These are phyloP conservation scores for Saturnia japonica DNA, from an alignment of 2,888 invertebrate species.

Conservation along the genomic window DNA sequence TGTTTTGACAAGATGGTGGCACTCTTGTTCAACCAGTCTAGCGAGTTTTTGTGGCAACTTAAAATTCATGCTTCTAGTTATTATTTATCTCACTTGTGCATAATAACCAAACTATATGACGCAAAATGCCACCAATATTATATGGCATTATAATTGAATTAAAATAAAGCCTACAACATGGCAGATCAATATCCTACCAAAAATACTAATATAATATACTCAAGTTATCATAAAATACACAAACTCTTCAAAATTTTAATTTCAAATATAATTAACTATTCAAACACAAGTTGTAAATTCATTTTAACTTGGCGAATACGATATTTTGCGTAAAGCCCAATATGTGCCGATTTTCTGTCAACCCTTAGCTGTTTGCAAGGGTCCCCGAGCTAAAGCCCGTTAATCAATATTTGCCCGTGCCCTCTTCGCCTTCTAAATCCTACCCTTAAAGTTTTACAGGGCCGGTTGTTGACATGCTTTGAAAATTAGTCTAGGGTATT, in stretches of 20 bases:
- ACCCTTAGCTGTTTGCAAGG: constrained; percentile 50
- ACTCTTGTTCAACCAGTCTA: too few species aligned
- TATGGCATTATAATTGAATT: too few species aligned
- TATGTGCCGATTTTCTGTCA: constrained; percentile 32
- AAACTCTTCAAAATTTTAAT: background rate
- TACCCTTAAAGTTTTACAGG: constrained; percentile 47
- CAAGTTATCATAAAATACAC: background rate
- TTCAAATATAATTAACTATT: background rate
- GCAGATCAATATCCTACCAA: too few species aligned
- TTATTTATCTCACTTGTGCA: too few species aligned
- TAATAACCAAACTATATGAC: too few species aligned
- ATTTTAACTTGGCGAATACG: constrained; percentile 24
- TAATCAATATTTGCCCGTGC: constrained; percentile 64
- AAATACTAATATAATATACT: too few species aligned
- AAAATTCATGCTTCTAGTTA: too few species aligned
- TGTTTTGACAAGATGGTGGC: too few species aligned
- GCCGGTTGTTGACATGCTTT: constrained; percentile 19
- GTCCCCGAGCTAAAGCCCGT: constrained; percentile 49
- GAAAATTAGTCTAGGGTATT: constrained; percentile 25
- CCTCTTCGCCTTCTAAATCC: constrained; percentile 58
- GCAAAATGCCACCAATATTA: too few species aligned
- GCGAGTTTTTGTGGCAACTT: too few species aligned
- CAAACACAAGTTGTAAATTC: constrained; percentile 8
- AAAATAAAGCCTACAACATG: too few species aligned
- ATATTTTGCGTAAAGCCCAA: constrained; percentile 33